Conservation (phyloP, 2,113 vertebrate genomes). For the Gila orcuttii region DNA sequence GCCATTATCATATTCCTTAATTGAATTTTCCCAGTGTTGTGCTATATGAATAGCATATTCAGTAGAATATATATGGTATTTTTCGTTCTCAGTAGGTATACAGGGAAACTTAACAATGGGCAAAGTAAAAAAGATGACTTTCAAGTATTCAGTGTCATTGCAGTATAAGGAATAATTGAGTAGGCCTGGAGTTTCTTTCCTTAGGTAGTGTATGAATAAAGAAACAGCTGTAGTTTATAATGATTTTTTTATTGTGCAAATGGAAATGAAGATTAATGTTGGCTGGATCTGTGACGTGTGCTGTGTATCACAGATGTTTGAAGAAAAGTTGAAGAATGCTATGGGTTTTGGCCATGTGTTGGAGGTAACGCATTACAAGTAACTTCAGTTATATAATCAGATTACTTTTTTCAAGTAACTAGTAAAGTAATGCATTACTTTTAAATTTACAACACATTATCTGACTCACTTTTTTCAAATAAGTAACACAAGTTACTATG, state of each 20-base stretch:
- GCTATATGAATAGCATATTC: conserved; percentile 41
- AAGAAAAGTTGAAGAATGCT: background rate
- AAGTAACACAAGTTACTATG: no score
- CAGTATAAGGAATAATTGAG: conserved; percentile 51
- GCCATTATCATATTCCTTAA: conserved; percentile 49
- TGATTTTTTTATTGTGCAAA: conserved; percentile 27
- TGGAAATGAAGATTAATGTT: conserved; percentile 45
- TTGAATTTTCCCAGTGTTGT: conserved; percentile 46
- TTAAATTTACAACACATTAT: no score
- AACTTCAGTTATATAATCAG: no score
- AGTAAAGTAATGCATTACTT: no score
- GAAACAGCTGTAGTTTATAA: conserved; percentile 39
- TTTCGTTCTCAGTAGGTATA: background rate
- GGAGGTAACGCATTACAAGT: no score
- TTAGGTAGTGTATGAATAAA: conserved; percentile 42
- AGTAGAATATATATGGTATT: conserved; percentile 25
- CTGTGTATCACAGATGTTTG: conserved; percentile 14
- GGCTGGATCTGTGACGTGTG: conserved; percentile 25
- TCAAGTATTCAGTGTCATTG: conserved; percentile 63
- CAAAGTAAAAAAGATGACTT: conserved; percentile 49
- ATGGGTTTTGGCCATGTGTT: background rate
- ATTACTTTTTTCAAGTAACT: no score
- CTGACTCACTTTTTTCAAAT: no score
- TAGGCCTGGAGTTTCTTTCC: conserved; percentile 9
- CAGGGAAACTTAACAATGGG: conserved; percentile 28